Evolutionary conservation across 2,888 invertebrate genomes (phyloP).

Genomic region (Himalopsyche kuldschensis): DNA sequence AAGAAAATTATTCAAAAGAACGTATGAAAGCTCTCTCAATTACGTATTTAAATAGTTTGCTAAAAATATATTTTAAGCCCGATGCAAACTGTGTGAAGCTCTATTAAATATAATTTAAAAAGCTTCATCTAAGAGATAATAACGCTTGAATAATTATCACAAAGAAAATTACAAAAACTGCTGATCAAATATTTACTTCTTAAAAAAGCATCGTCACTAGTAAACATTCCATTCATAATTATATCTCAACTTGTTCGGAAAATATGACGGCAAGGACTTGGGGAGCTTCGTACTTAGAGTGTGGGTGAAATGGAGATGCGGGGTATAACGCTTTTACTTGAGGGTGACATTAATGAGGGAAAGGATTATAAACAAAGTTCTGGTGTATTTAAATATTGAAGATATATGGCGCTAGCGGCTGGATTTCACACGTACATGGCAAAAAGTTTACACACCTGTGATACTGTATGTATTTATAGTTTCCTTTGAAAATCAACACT

Average conservation of each 20-base stretch:
- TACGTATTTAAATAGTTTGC: no score
- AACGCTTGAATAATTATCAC: not conserved
- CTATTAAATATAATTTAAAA: not conserved
- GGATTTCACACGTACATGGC: not conserved
- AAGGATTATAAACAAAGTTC: not conserved
- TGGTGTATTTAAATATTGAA: not conserved
- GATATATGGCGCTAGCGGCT: not conserved
- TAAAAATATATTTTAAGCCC: no score
- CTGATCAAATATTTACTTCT: not conserved
- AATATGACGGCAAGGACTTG: not conserved
- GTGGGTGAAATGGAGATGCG: not conserved
- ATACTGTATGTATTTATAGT: not conserved
- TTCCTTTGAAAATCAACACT: not conserved
- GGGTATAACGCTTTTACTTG: not conserved
- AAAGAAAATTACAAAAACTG: not conserved
- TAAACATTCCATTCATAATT: not conserved
- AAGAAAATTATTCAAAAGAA: no score
- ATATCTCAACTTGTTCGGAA: not conserved
- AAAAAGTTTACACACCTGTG: not conserved
- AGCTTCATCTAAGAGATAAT: not conserved
- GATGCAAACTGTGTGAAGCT: not conserved
- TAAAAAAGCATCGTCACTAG: not conserved
- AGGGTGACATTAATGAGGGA: not conserved
- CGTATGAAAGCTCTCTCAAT: no score
- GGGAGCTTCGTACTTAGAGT: not conserved